Conservation (phyloP, 2,888 invertebrate species). For the Lomographa bimaculata region DNA sequence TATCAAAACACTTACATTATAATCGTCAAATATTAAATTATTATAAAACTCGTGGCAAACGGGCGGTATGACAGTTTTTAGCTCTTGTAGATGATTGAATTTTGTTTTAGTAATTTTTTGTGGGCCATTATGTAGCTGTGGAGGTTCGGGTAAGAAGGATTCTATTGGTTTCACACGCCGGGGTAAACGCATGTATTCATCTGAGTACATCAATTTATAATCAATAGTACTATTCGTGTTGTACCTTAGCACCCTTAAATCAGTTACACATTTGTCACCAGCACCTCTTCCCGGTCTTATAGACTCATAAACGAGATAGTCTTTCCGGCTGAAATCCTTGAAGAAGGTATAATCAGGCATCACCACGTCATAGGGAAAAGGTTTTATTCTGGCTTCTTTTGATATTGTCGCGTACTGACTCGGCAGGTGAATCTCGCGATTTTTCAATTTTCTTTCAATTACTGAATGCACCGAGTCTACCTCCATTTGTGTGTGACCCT, state of each 20-base stretch:
- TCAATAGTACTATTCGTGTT: constrained; percentile 1
- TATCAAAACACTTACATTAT: no score
- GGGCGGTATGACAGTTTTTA: background rate
- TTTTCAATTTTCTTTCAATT: constrained; percentile 47
- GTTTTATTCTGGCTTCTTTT: background rate
- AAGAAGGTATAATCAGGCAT: constrained; percentile 4
- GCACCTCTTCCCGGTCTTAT: constrained; percentile 5
- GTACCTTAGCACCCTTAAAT: constrained; percentile 3
- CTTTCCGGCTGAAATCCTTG: constrained; percentile 1
- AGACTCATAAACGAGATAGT: constrained; percentile 1
- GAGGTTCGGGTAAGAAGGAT: background rate
- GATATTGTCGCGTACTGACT: constrained; percentile 1
- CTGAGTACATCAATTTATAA: background rate
- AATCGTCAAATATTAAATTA: no score
- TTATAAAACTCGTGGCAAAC: background rate
- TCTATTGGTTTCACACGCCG: background rate
- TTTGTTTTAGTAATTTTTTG: no score
- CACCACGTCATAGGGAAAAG: background rate
- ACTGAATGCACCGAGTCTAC: constrained; percentile 42
- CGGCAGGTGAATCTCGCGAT: constrained; percentile 26
- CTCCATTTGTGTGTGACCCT: constrained; percentile 36
- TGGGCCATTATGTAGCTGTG: background rate
- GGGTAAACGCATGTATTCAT: background rate
- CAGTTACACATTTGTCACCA: constrained; percentile 1
- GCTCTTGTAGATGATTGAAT: background rate